Evolutionary conservation across 23 tunicate species (phyloP).

Genomic region (Corella eumyota): DNA sequence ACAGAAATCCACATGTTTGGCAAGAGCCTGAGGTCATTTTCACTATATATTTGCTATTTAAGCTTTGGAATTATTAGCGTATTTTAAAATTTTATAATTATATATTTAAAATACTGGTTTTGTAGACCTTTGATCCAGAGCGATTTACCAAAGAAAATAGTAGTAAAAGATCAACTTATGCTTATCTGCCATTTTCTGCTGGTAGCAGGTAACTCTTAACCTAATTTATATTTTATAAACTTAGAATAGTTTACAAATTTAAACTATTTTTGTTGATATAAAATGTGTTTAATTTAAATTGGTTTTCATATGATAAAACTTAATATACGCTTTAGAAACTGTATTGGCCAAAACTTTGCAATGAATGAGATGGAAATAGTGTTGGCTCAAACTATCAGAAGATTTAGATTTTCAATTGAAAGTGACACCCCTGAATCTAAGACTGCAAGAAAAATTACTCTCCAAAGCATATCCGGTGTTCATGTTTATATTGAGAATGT

Average conservation of each 20-base stretch:
- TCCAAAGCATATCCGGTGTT: too few relatives aligned
- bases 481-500: too few relatives aligned
- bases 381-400: constrained; percentile 2
- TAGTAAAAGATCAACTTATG: neutral
- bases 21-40: constrained; percentile 1
- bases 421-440: too few relatives aligned
- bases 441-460: too few relatives aligned
- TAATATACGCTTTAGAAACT: constrained; percentile 1
- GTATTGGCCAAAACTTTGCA: constrained; percentile 20
- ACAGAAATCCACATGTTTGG: constrained; percentile 4
- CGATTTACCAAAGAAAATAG: neutral
- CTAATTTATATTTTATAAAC: neutral
- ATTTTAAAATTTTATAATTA: too few relatives aligned
- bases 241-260: too few relatives aligned
- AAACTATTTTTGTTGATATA: too few relatives aligned
- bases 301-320: too few relatives aligned
- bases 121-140: constrained; percentile 1
- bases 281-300: too few relatives aligned
- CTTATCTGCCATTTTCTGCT: constrained; percentile 1
- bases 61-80: too few relatives aligned
- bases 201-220: neutral
- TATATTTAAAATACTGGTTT: neutral
- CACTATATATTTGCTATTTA: neutral
- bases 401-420: too few relatives aligned
- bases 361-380: constrained; percentile 10